Evolutionary conservation across 2,797 vertebrate genomes (phyloP).

Genomic region (Lemur catta): DNA sequence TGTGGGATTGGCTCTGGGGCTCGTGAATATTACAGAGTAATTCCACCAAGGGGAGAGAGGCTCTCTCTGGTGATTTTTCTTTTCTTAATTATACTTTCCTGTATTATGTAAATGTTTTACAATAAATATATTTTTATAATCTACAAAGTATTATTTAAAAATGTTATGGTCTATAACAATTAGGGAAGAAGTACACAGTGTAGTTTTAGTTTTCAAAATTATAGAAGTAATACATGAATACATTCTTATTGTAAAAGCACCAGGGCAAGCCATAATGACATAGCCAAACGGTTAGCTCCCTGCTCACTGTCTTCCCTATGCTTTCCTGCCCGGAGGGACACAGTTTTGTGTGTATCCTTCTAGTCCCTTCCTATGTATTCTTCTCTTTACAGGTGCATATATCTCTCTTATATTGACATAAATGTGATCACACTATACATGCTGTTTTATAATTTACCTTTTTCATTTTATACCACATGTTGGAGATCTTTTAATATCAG

Average conservation of each 20-base stretch:
- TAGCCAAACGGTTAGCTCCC: neutral
- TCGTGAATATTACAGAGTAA: neutral
- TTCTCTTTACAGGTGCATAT: neutral
- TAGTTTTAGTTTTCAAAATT: neutral
- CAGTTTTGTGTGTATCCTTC: neutral
- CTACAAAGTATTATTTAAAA: neutral
- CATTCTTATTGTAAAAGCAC: neutral
- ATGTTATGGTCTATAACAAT: neutral
- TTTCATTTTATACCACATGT: neutral
- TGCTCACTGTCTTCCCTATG: neutral
- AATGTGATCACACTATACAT: neutral
- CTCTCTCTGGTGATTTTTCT: neutral
- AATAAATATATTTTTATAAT: neutral
- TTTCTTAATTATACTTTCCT: neutral
- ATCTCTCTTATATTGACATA: neutral
- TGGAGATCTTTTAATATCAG: neutral
- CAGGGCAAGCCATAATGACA: neutral
- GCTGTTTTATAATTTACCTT: neutral
- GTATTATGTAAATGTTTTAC: slow-evolving; percentile 13
- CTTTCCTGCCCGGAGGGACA: neutral
- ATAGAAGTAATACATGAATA: neutral
- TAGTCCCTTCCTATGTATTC: neutral
- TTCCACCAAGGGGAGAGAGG: neutral
- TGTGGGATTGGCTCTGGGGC: neutral
- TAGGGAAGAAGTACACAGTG: neutral